Evolutionary conservation across 2,888 invertebrate genomes (phyloP).

Genomic region (Apamea epomidion): DNA sequence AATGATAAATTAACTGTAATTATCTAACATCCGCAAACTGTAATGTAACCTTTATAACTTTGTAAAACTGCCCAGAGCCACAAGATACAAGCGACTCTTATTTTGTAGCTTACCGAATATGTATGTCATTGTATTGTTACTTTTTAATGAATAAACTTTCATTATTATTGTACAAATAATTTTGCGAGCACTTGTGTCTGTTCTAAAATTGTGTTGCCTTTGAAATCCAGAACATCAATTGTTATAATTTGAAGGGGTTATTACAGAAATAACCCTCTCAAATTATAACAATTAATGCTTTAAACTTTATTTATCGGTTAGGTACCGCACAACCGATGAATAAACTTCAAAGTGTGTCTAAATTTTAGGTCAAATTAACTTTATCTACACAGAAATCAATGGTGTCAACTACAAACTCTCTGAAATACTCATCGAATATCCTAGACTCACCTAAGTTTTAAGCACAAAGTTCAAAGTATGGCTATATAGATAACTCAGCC

Average conservation of each 20-base stretch:
- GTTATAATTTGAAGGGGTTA: background rate
- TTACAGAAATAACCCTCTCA: background rate
- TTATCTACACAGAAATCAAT: background rate
- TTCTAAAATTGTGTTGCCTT: background rate
- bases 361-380: background rate
- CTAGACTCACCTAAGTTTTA: background rate
- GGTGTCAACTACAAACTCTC: background rate
- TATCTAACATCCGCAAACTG: background rate
- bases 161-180: background rate
- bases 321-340: background rate
- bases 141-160: background rate
- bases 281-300: no score
- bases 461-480: background rate
- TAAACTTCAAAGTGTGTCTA: background rate
- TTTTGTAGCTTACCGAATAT: background rate
- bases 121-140: background rate
- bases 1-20: no score
- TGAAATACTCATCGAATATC: background rate
- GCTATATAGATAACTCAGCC: conserved; percentile 12
- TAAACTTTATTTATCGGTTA: no score
- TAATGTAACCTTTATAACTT: background rate
- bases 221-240: background rate
- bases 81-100: no score
- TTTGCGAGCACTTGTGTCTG: background rate
- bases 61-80: background rate